phyloP scores from a whole-genome alignment of 1,140 invertebrate species.

The Dolichoris vasculosae region DNA sequence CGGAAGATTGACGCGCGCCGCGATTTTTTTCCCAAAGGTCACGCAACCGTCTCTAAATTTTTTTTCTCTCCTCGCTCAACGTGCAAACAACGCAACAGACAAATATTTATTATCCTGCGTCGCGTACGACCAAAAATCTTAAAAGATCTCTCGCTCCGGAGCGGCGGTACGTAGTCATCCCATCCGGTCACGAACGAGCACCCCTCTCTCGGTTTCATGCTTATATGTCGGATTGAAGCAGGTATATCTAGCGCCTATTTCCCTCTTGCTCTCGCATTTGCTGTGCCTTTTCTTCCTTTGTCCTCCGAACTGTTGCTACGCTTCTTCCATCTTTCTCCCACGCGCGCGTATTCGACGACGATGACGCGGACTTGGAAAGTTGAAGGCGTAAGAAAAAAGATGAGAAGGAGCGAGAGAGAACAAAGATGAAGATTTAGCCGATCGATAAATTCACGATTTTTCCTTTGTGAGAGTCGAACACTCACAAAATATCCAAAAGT shows the following conservation, averaged over 20 bases:
- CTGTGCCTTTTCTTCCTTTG: conserved; percentile 41
- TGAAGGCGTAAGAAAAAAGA: conserved; percentile 51
- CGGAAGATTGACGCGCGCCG: not conserved
- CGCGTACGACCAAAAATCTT: conserved; percentile 29
- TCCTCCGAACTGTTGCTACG: not conserved
- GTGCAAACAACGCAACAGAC: conserved; percentile 2
- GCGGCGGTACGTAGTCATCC: conserved; percentile 43
- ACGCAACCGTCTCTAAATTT: not conserved
- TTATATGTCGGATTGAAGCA: conserved; percentile 32
- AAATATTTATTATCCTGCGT: conserved; percentile 43
- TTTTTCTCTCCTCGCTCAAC: conserved; percentile 11
- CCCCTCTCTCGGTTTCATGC: not conserved
- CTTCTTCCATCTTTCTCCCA: not conserved
- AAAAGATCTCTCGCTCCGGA: conserved; percentile 30
- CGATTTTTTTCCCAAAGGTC: conserved; percentile 25
- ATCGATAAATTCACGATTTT: conserved; percentile 60
- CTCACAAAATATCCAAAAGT: conserved; percentile 60
- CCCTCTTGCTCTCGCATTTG: conserved; percentile 30
- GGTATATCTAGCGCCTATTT: conserved; percentile 44
- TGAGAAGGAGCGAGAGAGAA: conserved; percentile 53
- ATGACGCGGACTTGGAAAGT: conserved; percentile 25
- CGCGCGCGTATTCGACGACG: not conserved
- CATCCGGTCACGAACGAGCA: conserved; percentile 56
- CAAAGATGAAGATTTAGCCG: conserved; percentile 27
- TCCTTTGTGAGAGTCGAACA: conserved; percentile 55